Evolutionary conservation across 1,140 invertebrate species (phyloP), one percentile per base, ranked within the genome.

Genomic region (Hycleus phaleratus): DNA sequence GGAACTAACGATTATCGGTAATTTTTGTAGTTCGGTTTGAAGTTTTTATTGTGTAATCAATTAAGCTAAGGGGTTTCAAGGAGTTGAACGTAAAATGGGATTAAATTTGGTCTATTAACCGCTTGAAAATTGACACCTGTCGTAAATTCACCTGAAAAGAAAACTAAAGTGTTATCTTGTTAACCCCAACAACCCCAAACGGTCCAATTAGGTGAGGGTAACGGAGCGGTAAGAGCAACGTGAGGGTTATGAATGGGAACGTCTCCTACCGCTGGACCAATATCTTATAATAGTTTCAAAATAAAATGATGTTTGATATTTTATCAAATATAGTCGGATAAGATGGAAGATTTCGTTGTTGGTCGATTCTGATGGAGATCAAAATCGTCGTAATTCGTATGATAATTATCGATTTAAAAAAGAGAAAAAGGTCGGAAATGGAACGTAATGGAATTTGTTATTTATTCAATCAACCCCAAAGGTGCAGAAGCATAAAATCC

Each of bases 131-230:
- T 60, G 58, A 60, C 58, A 60, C 52, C 58, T 60, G 51, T 60
- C 58, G 58, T 60, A 60, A 61, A 62, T 62, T 57, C 50, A 62
- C 51, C 56, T 50, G 50, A 55, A 56, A 56, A 54, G 54, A 60
- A 63, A 60, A 50, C 58, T 63, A 25, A 38, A 63, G 61, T 63
- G 61, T 63, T 63, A 63, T 63, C 61, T 63, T 62, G 60, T 62
- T 62, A 62, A 58, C 60, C 56, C 57, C 56, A 62, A 62, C 60
- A 59, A 51, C 52, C 57, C 61, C 61, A 60, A 63, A 63, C 49
- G 61, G 58, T 56, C 61, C 61, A 63, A 63, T 63, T 63, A 63
- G 61, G 58, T 46, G 58, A 59, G 54, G 58, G 61, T 63, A 63
- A 63, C 61, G 57, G 57, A 63, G 49, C 61, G 61, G 56, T 58